Evolutionary conservation across 1,140 invertebrate species (phyloP).

Genomic region (Panagrolaimus sp.): DNA sequence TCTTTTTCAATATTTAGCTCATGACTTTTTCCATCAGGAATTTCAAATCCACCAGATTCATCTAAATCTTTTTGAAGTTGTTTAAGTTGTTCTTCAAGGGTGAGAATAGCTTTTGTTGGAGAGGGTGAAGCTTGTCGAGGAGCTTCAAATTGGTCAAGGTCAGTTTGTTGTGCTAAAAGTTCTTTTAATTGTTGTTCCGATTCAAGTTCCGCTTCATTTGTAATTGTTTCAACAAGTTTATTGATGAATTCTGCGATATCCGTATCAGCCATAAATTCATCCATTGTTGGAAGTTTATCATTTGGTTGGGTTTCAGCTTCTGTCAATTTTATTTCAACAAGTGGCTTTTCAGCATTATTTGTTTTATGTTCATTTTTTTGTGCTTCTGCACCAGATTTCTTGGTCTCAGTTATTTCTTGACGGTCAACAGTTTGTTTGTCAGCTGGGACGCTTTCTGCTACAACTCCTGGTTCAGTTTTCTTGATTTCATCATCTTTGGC

Average conservation of each 20-base stretch:
- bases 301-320: background rate
- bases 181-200: background rate
- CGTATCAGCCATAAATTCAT: background rate
- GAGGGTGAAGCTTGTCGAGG: background rate
- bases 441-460: too few species aligned
- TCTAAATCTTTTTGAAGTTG: constrained; percentile 6
- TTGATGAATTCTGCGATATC: background rate
- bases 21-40: too few species aligned
- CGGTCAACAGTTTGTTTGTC: too few species aligned
- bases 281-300: constrained; percentile 2
- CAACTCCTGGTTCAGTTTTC: too few species aligned
- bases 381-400: background rate
- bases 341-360: background rate
- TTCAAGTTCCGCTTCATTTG: background rate
- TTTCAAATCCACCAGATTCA: background rate
- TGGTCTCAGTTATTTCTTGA: background rate
- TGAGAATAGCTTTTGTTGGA: background rate
- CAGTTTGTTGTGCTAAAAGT: background rate
- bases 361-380: background rate
- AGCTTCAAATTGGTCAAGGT: background rate
- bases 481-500: too few species aligned
- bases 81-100: constrained; percentile 2
- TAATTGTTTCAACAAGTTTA: background rate
- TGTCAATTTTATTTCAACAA: background rate
- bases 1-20: too few species aligned